Percentiles rank a stretch among this genome's conserved stretches.
phyloP scores from a whole-genome alignment of 1,140 invertebrate species.

The Dinothrombium tinctorium region DNA sequence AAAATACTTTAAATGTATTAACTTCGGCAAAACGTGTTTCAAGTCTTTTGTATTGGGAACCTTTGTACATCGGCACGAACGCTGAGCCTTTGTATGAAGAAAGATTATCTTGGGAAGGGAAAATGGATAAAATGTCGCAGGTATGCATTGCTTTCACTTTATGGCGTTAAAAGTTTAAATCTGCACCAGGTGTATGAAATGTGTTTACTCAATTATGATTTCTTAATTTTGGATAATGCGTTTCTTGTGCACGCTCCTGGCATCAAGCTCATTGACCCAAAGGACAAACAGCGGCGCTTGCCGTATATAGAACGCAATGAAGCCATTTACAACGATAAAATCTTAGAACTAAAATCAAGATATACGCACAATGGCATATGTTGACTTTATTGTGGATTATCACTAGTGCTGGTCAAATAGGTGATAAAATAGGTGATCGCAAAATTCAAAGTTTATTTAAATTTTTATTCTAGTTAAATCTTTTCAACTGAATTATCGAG shows the following conservation, averaged over 20 bases:
- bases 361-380: too few relatives aligned
- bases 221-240: slow-evolving; percentile 47
- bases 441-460: too few relatives aligned
- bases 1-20: slow-evolving; percentile 40
- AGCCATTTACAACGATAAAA: slow-evolving; percentile 32
- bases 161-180: too few relatives aligned
- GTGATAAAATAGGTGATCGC: too few relatives aligned
- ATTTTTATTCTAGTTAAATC: too few relatives aligned
- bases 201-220: slow-evolving; percentile 43
- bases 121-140: slow-evolving; percentile 68
- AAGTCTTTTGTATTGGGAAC: slow-evolving; percentile 53
- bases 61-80: slow-evolving; percentile 52
- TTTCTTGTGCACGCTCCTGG: slow-evolving; percentile 49
- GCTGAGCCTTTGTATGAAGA: slow-evolving; percentile 54
- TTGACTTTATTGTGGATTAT: too few relatives aligned
- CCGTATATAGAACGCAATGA: slow-evolving; percentile 32
- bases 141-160: too few relatives aligned
- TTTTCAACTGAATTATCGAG: too few relatives aligned
- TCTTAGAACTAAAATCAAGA: slow-evolving; percentile 21
- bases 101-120: slow-evolving; percentile 50
- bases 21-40: slow-evolving; percentile 55
- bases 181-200: slow-evolving; percentile 61
- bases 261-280: slow-evolving; percentile 27
- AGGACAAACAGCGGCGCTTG: slow-evolving; percentile 22
- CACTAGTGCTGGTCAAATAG: too few relatives aligned